Base-by-base conservation (phyloP, 2,113 vertebrate genomes). In the Myocastor coypus region DNA sequence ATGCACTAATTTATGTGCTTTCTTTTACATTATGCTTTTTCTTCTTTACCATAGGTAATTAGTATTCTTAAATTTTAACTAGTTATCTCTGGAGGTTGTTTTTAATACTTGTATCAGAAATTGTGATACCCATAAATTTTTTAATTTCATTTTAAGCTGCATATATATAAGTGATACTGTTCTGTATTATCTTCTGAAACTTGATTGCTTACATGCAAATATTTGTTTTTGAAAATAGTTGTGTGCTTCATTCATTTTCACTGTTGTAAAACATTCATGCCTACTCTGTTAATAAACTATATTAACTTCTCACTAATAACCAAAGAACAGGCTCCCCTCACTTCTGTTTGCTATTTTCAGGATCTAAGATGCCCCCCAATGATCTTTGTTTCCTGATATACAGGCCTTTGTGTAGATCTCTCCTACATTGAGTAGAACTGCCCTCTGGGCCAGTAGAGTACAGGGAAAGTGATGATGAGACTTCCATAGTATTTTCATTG, bases 31-130 rank as follows among this genome's bases (percentile, higher is more conserved):
- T 52, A 78, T 93, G 50, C 22, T 8, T 32, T 24, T 63, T 0
- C 9, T 16, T 68, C 69, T 69, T 68, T 69, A n/a, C 34, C 12
- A 91, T 63, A 66, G 4, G 28, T 50, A 80, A 81, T 57, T 66
- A 73, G 22, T 95, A 3, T 84, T 84, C 66, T 91, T 46, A 87
- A 91, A 61, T 83, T 92, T 81, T 66, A 26, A n/a, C 37, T 82
- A 32, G 42, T 92, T 95, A 83, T 66, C 37, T 40, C 69, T 69
- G n/a, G 20, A 40, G n/a, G 10, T 40, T 73, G 34, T 73, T 73
- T 11, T 52, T 52, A 52, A 24, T 6, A 40, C n/a, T 68, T 93
- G 85, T 87, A 83, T 90, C 55, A 59, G 17, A 66, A 90, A 55
- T 59, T 57, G 6, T 94, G 37, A 87, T 71, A 71, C 8, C 26